Base-by-base conservation (phyloP, 2,888 invertebrate species). In the Oscheius sp. region DNA sequence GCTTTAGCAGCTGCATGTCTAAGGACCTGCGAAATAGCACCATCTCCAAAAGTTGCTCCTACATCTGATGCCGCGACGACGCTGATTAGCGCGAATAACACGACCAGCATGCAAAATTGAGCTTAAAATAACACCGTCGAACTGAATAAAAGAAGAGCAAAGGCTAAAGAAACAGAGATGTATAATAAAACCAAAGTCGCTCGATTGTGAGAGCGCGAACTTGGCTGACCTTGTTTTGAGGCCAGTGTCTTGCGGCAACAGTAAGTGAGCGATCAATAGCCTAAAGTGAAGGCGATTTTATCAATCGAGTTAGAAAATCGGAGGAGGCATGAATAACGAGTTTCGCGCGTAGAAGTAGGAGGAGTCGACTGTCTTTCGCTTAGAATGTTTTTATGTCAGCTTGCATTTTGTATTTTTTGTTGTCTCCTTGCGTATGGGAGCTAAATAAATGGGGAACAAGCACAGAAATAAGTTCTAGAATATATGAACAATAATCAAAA, bases 21-120 rank as follows among this genome's bases (percentile, higher is more conserved):
- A 15, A 80, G 66, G 3, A 79, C 45, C 50, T 80, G 80, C 20
- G 80, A 78, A 37, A 76, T 73, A 39, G 80, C 79, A 10, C 72
- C 72, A 65, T 80, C 80, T 15, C 80, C 80, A 15, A 78, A 63
- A 5, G 73, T 64, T 5, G 72, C 75, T 48, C 76, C 78, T 34
- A 78, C 64, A 17, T 76, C 72, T 20, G 75, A 65, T 29, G 65
- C 58, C 6, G 58, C 31, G 20, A 31, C 64, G 42, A 61, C 61
- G 25, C 61, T 27, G n/a, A 57, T 15, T 23, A 61, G 61, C 42
- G 61, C 27, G 45, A 25, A 17, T 12, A 61, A 61, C 45, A 61
- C 45, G 23, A 15, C 15, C 23, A 61, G 17, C 61, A 61, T 61
- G n/a, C 45, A 45, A 12, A 1, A 27, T 27, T 20, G 20, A 48